Base-by-base conservation (phyloP, 2,888 invertebrate genomes). In the Epinotia demarniana region DNA sequence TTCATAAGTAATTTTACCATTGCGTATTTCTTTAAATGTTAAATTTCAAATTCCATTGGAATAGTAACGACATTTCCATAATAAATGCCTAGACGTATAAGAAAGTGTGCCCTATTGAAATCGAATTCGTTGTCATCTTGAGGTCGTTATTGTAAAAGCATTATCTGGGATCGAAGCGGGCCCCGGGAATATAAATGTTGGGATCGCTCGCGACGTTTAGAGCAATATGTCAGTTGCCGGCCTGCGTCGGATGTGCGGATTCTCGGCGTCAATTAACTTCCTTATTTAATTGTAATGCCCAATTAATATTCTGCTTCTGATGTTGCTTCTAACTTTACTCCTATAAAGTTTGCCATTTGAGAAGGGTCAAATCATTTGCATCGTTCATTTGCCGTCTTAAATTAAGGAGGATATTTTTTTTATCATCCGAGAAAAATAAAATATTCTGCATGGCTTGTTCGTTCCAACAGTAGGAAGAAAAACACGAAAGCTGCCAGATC, bases 121-220 rank as follows among this genome's bases (percentile, higher is more conserved):
- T 87, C 84, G 87, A 90, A 90, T 92, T 87, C 86, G 84, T 86
- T 84, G 87, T 88, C 88, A 88, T 89, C 85, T 86, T 84, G 81
- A 84, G 88, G 86, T 89, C 89, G 90, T 90, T 92, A 91, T 91
- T 92, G 92, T 91, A 91, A 91, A 92, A 87, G 90, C 91, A 89
- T 92, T 91, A 92, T 91, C 91, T 89, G 81, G 85, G 89, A 90
- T 90, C 90, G 86, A 80, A 81, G 85, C 87, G 86, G 81, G 85
- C 72, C 77, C 72, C 77, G 81, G 82, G 92, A 92, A 92, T 93
- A 92, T 90, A 91, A 93, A 93, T 91, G 90, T 84, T 77, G 82
- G 87, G 86, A 84, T 86, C 83, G 81, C 78, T 79, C 81, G 80
- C 82, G 86, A 83, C 86, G 86, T 85, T 90, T 84, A 79, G 81